phyloP scores from a whole-genome alignment of 2,888 invertebrate genomes.

The Geophilus truncorum region DNA sequence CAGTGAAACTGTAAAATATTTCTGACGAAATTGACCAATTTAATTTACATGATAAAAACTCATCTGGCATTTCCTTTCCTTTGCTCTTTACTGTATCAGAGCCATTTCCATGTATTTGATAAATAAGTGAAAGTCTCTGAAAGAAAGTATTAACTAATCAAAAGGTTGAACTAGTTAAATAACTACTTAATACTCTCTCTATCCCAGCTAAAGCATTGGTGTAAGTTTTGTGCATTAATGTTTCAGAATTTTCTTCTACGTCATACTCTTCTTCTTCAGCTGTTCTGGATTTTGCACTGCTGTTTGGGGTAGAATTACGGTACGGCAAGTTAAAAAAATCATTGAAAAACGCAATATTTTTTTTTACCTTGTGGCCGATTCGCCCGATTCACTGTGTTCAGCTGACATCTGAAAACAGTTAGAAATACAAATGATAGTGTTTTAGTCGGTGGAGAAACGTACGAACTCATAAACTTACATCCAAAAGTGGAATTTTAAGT shows the following conservation, averaged over 20 bases:
- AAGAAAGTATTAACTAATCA: neutral
- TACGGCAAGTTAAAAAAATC: too few species aligned
- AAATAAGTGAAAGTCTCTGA: neutral
- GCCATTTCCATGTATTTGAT: neutral
- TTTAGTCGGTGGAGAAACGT: too few species aligned
- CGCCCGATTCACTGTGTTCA: neutral
- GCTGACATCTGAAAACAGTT: neutral
- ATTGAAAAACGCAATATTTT: too few species aligned
- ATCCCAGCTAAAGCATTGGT: neutral
- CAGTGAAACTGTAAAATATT: too few species aligned
- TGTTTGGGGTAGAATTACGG: neutral
- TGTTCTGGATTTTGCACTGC: neutral
- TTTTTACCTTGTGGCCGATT: neutral
- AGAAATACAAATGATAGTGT: too few species aligned
- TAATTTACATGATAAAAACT: neutral
- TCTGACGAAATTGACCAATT: too few species aligned
- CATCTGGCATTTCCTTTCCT: neutral
- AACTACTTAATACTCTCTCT: neutral
- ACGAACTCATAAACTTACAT: conserved; percentile 21
- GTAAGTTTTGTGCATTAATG: neutral
- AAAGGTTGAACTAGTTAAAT: neutral
- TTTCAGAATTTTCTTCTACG: neutral
- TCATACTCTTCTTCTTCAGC: neutral
- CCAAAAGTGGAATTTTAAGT: neutral
- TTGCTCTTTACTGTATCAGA: neutral